phyloP scores from a whole-genome alignment of 2,113 vertebrate species.

The Osmerus eperlanus region DNA sequence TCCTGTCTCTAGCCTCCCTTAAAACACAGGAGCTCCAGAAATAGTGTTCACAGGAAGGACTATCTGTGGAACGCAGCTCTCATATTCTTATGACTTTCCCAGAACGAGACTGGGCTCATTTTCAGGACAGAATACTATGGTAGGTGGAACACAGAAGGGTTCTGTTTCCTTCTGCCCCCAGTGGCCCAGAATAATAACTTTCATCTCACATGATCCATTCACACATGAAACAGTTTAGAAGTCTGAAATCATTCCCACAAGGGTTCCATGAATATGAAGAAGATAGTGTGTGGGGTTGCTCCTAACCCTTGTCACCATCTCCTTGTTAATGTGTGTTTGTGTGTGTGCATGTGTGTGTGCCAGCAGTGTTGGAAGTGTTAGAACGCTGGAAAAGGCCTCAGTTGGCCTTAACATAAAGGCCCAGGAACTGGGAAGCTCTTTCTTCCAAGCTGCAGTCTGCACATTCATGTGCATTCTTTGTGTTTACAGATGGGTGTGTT shows the following conservation, averaged over 20 bases:
- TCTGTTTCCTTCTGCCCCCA: not conserved
- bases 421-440: not conserved
- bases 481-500: not conserved
- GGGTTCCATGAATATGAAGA: too few relatives aligned
- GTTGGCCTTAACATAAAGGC: conserved; percentile 13
- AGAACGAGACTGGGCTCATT: conserved; percentile 6
- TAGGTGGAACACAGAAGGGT: not conserved
- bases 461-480: not conserved
- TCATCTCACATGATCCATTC: not conserved
- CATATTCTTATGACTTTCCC: conserved; percentile 31
- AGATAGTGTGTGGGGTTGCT: too few relatives aligned
- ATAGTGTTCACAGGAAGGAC: conserved; percentile 31
- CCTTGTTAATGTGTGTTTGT: not conserved
- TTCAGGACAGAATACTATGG: not conserved
- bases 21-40: conserved; percentile 39
- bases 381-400: conserved; percentile 16
- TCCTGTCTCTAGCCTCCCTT: conserved; percentile 14
- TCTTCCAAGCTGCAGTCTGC: not conserved
- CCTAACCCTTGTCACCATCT: too few relatives aligned
- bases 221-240: not conserved
- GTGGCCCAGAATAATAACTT: not conserved
- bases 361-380: conserved; percentile 17
- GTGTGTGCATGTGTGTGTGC: not conserved
- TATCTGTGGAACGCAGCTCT: conserved; percentile 24
- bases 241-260: not conserved